These are phyloP conservation scores for Spongia lamella DNA, from an alignment of 37 sponge, comb jelly and placozoan genomes.

Conservation along the genomic window DNA sequence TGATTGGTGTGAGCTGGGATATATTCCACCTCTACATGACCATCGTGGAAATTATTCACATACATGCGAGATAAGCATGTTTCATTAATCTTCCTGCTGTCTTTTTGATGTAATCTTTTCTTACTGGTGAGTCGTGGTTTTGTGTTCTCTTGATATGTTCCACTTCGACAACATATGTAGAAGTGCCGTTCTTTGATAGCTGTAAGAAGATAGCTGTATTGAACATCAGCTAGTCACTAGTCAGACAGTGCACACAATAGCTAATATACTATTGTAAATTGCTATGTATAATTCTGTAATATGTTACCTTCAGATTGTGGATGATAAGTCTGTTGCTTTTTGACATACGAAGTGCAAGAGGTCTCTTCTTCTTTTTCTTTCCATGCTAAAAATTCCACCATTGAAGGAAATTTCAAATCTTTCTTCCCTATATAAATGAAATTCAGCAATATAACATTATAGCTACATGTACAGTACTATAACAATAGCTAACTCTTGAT, in stretches of 20 bases:
- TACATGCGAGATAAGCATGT: slow-evolving; percentile 26
- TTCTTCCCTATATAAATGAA: too few species aligned
- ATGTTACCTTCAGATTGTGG: background rate
- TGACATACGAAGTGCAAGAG: slow-evolving; percentile 8
- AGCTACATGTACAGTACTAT: too few species aligned
- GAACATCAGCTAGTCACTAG: too few species aligned
- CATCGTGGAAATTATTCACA: slow-evolving; percentile 1
- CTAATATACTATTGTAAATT: too few species aligned
- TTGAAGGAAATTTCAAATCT: slow-evolving; percentile 19
- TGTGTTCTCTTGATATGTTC: slow-evolving; percentile 9
- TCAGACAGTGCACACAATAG: too few species aligned
- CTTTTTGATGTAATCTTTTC: slow-evolving; percentile 22
- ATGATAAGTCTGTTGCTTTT: slow-evolving; percentile 9
- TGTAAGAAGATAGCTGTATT: background rate
- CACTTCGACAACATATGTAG: slow-evolving; percentile 16
- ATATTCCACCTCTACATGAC: slow-evolving; percentile 5
- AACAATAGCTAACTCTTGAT: too few species aligned
- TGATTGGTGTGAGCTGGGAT: slow-evolving; percentile 17
- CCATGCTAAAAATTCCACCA: slow-evolving; percentile 4
- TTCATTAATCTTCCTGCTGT: slow-evolving; percentile 4
- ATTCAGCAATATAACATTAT: too few species aligned
- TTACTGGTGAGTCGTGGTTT: background rate
- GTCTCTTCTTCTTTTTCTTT: slow-evolving; percentile 19
- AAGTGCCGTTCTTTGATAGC: slow-evolving; percentile 4
- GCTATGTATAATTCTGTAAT: too few species aligned